phyloP scores from a whole-genome alignment of 2,888 invertebrate genomes.

The Aspidiotus rigidus region DNA sequence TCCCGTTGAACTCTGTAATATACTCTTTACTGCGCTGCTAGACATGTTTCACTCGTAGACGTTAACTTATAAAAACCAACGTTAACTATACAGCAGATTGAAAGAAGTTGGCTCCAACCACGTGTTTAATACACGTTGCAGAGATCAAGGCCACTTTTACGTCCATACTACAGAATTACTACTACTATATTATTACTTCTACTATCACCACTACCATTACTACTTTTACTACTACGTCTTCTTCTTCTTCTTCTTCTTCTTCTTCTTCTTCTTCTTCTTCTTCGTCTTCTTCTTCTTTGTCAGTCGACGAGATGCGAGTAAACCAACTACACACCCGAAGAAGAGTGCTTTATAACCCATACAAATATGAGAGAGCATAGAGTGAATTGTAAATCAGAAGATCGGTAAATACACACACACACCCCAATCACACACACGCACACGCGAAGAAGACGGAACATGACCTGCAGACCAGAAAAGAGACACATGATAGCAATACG shows the following conservation, averaged over 20 bases:
- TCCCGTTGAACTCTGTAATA: slow-evolving; percentile 25
- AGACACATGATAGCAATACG: no score
- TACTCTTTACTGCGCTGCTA: no score
- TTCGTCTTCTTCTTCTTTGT: slow-evolving; percentile 13
- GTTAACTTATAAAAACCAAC: no score
- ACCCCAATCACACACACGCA: background rate
- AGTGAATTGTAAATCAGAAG: background rate
- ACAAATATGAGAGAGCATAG: background rate
- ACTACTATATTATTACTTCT: background rate
- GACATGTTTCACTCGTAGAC: no score
- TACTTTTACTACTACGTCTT: background rate
- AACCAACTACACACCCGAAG: no score
- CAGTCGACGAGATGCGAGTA: slow-evolving; percentile 1
- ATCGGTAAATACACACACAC: background rate
- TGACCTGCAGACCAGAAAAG: no score
- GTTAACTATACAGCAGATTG: background rate
- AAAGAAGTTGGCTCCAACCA: slow-evolving; percentile 22
- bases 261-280: slow-evolving; percentile 1
- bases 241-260: background rate
- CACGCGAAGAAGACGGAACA: background rate
- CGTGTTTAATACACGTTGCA: slow-evolving; percentile 19
- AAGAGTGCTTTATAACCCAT: no score
- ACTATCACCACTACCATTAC: background rate
- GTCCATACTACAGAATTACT: slow-evolving; percentile 10
- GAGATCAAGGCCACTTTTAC: slow-evolving; percentile 31